phyloP scores from a whole-genome alignment of 2,888 invertebrate species.

The Anarsia innoxiella region DNA sequence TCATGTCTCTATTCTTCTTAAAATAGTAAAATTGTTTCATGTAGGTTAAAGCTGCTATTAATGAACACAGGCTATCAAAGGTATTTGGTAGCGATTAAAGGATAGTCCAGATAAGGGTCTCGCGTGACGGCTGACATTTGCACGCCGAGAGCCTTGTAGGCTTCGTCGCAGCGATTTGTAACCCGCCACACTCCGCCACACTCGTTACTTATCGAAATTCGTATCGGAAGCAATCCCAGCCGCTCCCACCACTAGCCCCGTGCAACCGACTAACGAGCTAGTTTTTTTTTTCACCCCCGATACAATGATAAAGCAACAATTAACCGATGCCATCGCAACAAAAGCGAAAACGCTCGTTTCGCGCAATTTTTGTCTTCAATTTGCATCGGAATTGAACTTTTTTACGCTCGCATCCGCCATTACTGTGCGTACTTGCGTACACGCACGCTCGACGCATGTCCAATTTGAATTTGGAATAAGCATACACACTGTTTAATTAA shows the following conservation, averaged over 20 bases:
- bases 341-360: slow-evolving; percentile 50
- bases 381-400: slow-evolving; percentile 62
- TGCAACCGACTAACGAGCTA: slow-evolving; percentile 39
- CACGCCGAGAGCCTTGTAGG: slow-evolving; percentile 27
- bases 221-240: slow-evolving; percentile 30
- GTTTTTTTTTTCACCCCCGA: slow-evolving; percentile 60
- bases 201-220: slow-evolving; percentile 40
- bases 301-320: slow-evolving; percentile 48
- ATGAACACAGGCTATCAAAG: slow-evolving; percentile 4
- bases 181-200: too few species aligned
- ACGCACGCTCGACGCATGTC: slow-evolving; percentile 57
- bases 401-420: slow-evolving; percentile 38
- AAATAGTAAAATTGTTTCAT: too few species aligned
- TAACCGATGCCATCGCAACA: slow-evolving; percentile 47
- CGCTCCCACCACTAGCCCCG: slow-evolving; percentile 29
- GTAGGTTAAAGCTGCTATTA: too few species aligned
- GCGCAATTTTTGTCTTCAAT: slow-evolving; percentile 50
- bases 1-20: too few species aligned
- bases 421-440: slow-evolving; percentile 39
- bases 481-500: slow-evolving; percentile 25
- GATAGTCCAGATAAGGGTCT: slow-evolving; percentile 16
- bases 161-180: slow-evolving; percentile 35
- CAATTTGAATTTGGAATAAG: slow-evolving; percentile 48
- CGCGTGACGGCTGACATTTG: slow-evolving; percentile 38
- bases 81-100: slow-evolving; percentile 6